A percentile compares a stretch with the other conserved stretches of the same genome.
Conservation (phyloP, 2,888 invertebrate genomes). For the Protula sp. region DNA sequence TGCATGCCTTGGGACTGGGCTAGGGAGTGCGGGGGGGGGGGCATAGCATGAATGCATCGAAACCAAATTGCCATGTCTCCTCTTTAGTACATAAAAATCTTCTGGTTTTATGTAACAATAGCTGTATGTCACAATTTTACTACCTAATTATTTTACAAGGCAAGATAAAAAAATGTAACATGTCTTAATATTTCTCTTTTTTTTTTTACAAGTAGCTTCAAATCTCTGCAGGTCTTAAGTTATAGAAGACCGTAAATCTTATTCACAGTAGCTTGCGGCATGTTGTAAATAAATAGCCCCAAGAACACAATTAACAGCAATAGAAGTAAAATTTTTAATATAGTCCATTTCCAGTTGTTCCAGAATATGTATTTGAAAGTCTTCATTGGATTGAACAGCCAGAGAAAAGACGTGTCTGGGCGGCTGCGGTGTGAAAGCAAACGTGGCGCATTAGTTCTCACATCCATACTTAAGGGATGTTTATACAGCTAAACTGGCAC, state of each 20-base stretch:
- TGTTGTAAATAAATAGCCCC: slow-evolving; percentile 21
- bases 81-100: not conserved
- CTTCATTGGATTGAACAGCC: slow-evolving; percentile 27
- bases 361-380: slow-evolving; percentile 25
- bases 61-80: no score
- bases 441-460: no score
- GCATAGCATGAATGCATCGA: no score
- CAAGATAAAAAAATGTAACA: no score
- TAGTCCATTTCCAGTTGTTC: slow-evolving; percentile 27
- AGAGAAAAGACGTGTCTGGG: slow-evolving; percentile 27
- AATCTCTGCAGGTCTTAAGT: no score
- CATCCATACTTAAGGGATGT: no score
- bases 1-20: no score
- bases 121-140: no score
- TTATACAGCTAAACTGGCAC: not conserved
- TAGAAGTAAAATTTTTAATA: slow-evolving; percentile 21
- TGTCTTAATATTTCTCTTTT: no score
- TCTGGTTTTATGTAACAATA: not conserved
- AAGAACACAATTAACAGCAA: slow-evolving; percentile 18
- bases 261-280: slow-evolving; percentile 13
- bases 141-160: no score
- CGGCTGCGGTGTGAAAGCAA: slow-evolving; percentile 22
- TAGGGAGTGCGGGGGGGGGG: no score
- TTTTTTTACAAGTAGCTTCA: not conserved
- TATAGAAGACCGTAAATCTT: no score